Percentiles rank a stretch among this genome's conserved stretches.
These are phyloP conservation scores for Nesoenas mayeri DNA, from an alignment of 2,113 vertebrate species.

Conservation along the genomic window DNA sequence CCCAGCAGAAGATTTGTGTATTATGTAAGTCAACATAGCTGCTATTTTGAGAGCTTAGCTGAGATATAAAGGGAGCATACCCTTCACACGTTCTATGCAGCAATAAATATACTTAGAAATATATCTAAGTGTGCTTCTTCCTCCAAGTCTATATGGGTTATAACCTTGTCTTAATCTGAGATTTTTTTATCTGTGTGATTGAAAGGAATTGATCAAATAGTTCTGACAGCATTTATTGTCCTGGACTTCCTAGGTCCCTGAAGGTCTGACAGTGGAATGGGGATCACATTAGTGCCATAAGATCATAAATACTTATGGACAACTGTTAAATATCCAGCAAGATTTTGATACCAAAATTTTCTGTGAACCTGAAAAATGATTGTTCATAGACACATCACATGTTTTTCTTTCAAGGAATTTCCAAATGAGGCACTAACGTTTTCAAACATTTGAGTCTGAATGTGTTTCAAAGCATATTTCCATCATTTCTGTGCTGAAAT, in stretches of 20 bases:
- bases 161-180: neutral
- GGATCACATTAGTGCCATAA: neutral
- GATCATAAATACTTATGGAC: neutral
- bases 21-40: neutral
- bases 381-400: neutral
- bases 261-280: neutral
- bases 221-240: neutral
- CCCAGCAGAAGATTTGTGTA: neutral
- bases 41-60: constrained; percentile 31
- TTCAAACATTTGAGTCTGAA: neutral
- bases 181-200: neutral
- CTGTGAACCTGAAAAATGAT: neutral
- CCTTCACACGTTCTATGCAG: neutral
- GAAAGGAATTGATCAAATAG: neutral
- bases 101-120: neutral
- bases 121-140: neutral
- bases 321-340: neutral
- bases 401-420: neutral
- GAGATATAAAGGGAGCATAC: neutral
- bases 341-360: neutral
- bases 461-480: neutral
- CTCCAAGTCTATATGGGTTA: neutral
- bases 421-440: neutral
- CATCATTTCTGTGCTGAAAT: neutral
- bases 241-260: neutral